Evolutionary conservation across 2,888 invertebrate genomes (phyloP), one percentile per base, ranked within the genome.

Genomic region (Pemphredon lugubris): DNA sequence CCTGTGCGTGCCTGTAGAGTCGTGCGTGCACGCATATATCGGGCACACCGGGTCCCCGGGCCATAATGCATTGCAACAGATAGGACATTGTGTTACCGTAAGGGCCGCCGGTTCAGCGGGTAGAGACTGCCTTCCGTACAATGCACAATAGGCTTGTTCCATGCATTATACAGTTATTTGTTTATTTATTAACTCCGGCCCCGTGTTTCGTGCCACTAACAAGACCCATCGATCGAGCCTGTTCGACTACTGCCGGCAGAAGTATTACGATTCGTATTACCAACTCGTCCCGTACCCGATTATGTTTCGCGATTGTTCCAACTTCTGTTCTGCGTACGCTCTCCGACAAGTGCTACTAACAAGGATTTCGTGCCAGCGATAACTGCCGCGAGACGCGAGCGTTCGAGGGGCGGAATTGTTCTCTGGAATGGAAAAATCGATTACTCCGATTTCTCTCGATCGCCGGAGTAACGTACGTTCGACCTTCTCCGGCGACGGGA

Each of bases 111-210:
- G 54, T 51, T 42, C 58, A 32, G 16, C 44, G 37, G 40, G 51
- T 59, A 39, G 66, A 59, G 44, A 54, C 60, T 32, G 55, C 67
- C 64, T 58, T 47, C 64, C 18, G 59, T 69, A 79, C 77, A 80
- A 79, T 79, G 79, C 75, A 79, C 81, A 79, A 79, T 79, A 70
- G 77, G 51, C 61, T 45, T 61, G 69, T 61, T 57, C 47, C 75
- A 50, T 64, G 55, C 63, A 73, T 75, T 77, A 73, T 59, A 71
- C 63, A 54, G 67, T 81, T 71, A 79, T 79, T 81, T 81, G 72
- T 79, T 81, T 79, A 81, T 75, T 81, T 78, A 79, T 81, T 68
- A 69, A 77, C 63, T 72, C 42, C 34, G 45, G 51, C 14, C 11
- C 42, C 50, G 54, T 58, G 53, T 58, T 70, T 51, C 61, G 37